Percentiles rank a stretch among this genome's conserved stretches.
phyloP scores from a whole-genome alignment of 2,888 invertebrate species.

The Nephrotoma flavescens region DNA sequence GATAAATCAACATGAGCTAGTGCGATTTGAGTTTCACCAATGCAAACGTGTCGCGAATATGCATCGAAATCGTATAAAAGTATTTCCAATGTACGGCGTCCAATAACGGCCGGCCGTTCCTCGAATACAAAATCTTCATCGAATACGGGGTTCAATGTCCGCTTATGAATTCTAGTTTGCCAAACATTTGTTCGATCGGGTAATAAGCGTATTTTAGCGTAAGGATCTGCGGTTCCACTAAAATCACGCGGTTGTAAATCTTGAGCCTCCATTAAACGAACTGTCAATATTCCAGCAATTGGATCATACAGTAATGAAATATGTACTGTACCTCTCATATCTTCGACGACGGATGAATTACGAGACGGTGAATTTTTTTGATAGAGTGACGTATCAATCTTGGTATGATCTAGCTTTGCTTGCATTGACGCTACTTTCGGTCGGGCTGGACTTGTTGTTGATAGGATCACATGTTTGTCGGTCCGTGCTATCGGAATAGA shows the following conservation, averaged over 20 bases:
- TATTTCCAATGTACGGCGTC: conserved; percentile 41
- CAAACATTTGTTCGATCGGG: conserved; percentile 45
- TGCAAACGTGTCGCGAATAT: conserved; percentile 45
- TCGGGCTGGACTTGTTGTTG: conserved; percentile 33
- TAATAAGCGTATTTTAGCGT: conserved; percentile 46
- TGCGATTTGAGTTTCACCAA: conserved; percentile 43
- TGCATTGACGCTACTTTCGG: conserved; percentile 43
- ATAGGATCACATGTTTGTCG: conserved; percentile 40
- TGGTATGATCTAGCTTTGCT: conserved; percentile 46
- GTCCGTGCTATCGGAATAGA: conserved; percentile 33
- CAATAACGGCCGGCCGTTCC: conserved; percentile 36
- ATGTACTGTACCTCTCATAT: conserved; percentile 45
- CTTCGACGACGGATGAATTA: conserved; percentile 26
- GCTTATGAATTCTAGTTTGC: conserved; percentile 47
- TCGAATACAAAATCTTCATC: conserved; percentile 56
- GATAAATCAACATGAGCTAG: conserved; percentile 39
- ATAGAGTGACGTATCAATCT: conserved; percentile 43
- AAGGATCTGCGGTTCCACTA: conserved; percentile 48
- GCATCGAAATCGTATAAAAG: conserved; percentile 50
- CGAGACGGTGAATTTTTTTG: conserved; percentile 29
- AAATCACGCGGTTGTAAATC: conserved; percentile 41
- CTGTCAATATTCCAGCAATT: conserved; percentile 44
- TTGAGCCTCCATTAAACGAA: conserved; percentile 46
- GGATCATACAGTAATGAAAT: conserved; percentile 45
- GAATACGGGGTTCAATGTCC: conserved; percentile 49